Evolutionary conservation across 2,113 vertebrate genomes (phyloP), one percentile per base, ranked within the genome.

Genomic region (Forbesichthys papilliferus): DNA sequence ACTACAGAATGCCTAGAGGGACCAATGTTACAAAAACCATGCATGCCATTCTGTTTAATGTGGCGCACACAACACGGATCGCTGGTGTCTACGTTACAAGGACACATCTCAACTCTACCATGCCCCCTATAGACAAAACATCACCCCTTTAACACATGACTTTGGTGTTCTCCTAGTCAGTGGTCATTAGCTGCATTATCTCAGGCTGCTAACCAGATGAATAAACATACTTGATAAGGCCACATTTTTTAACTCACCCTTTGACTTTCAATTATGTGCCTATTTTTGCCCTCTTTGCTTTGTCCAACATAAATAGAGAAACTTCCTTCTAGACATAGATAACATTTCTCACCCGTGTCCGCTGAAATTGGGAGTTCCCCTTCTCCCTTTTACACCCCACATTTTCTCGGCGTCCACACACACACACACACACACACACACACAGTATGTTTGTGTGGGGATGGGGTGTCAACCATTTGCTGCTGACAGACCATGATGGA

Each of bases 191-290:
- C 77, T 85, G 80, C 83, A 79, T 71, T 85, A 63, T 20, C 80
- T 90, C 88, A 91, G 89, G 83, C 69, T 48, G 36, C 68, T 89
- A 89, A 90, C 88, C 88, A 92, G 89, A 88, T 91, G 87, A 86
- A 89, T 90, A 93, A 93, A 93, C 91, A 92, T 68, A 75, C 78
- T 81, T 87, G 91, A 92, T 92, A 93, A 92, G 86, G 79, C 86
- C 63, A 60, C 83, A 74, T 87, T 88, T 93, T 86, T 88, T 54
- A 20, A 68, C 83, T 89, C 61, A 77, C 77, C 71, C 84, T 65
- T 83, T 81, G 77, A 81, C 81, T 83, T 69, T 84, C 76, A 85
- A 74, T 86, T 83, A 80, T 11, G 3, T 60, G 71, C 78, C 79
- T 77, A 71, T 87, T 86, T 85, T 83, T 66, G 57, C 66, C 68